Percentiles rank a stretch among this genome's conserved stretches.
Conservation (phyloP, 2,797 vertebrate genomes). For the Tadarida brasiliensis region DNA sequence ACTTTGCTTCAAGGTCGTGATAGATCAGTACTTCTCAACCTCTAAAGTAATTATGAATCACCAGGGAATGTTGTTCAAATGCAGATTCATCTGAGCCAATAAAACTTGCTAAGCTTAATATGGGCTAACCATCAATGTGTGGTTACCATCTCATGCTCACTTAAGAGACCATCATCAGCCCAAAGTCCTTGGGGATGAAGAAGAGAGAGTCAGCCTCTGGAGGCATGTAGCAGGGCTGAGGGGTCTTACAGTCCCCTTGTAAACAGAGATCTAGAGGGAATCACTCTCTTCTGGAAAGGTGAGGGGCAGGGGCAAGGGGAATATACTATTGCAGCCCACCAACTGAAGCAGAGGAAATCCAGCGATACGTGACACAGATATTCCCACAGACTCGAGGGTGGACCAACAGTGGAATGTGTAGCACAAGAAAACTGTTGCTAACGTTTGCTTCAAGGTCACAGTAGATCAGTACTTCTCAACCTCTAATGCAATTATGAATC, state of each 20-base stretch:
- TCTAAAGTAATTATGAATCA: not conserved
- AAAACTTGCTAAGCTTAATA: not conserved
- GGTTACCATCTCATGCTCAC: not conserved
- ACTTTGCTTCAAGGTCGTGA: not conserved
- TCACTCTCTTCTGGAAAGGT: not conserved
- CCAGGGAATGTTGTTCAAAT: not conserved
- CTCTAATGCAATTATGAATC: not conserved
- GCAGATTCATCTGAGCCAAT: not conserved
- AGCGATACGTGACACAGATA: not conserved
- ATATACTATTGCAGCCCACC: not conserved
- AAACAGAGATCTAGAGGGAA: not conserved
- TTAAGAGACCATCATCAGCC: not conserved
- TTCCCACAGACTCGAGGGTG: not conserved
- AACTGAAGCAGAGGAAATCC: not conserved
- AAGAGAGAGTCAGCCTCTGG: not conserved
- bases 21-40: constrained; percentile 18
- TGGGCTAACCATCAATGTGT: not conserved
- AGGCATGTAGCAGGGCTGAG: not conserved
- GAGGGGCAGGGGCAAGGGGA: not conserved
- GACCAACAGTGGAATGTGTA: not conserved
- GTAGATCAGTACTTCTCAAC: constrained; percentile 20
- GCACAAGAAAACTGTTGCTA: not conserved
- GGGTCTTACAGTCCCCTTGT: not conserved
- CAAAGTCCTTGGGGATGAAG: not conserved
- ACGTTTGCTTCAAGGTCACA: not conserved